Conservation (phyloP, 2,888 invertebrate genomes). For the Sabellastarte sp. region DNA sequence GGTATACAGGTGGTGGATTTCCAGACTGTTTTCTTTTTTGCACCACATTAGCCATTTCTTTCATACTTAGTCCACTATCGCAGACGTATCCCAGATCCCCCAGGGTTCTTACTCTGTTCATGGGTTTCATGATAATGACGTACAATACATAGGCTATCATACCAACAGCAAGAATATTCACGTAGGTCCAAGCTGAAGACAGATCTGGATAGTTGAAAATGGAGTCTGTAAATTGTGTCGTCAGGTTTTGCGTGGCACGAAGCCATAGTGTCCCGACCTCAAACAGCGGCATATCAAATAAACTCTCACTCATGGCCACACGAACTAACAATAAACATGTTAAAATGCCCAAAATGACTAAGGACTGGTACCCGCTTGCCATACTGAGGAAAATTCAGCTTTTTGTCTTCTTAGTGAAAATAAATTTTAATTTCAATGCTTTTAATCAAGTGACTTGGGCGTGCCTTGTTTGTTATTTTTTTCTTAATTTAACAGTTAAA, state of each 20-base stretch:
- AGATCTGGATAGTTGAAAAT: slow-evolving; percentile 11
- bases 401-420: no score
- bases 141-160: slow-evolving; percentile 32
- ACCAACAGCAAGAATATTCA: neutral
- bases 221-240: neutral
- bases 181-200: slow-evolving; percentile 8
- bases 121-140: slow-evolving; percentile 40
- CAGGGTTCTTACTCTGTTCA: slow-evolving; percentile 44
- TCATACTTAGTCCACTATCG: slow-evolving; percentile 41
- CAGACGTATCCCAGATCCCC: slow-evolving; percentile 51
- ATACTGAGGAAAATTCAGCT: no score
- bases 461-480: no score
- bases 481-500: no score
- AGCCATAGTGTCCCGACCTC: slow-evolving; percentile 21
- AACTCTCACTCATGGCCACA: slow-evolving; percentile 4
- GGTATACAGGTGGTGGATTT: slow-evolving; percentile 77
- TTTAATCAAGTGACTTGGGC: no score
- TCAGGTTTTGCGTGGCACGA: slow-evolving; percentile 7
- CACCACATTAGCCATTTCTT: slow-evolving; percentile 48
- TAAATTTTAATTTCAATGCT: no score
- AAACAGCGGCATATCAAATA: slow-evolving; percentile 9
- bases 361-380: no score
- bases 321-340: no score
- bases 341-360: no score
- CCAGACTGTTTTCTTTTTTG: slow-evolving; percentile 65